Evolutionary conservation across 2,113 vertebrate genomes (phyloP).

Genomic region (Tricholaema leucomelas): DNA sequence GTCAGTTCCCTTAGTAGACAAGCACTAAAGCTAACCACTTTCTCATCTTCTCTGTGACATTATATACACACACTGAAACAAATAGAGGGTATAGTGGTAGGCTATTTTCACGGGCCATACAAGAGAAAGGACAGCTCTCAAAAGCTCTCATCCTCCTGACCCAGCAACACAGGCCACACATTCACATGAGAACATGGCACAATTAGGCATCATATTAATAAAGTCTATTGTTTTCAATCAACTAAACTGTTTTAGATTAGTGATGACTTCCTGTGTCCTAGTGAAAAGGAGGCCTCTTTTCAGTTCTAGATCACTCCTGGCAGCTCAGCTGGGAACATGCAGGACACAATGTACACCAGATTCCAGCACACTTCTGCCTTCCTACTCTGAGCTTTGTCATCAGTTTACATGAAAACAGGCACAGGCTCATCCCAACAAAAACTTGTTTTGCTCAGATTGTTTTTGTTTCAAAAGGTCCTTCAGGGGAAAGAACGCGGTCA

Average conservation of each 20-base stretch:
- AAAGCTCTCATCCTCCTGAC: background rate
- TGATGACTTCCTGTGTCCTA: background rate
- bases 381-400: constrained; percentile 35
- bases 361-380: constrained; percentile 1
- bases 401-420: constrained; percentile 29
- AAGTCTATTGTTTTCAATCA: constrained; percentile 22
- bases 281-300: background rate
- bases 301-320: constrained; percentile 53
- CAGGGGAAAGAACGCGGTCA: constrained; percentile 44
- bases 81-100: background rate
- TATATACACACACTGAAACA: background rate
- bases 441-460: constrained; percentile 46
- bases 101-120: background rate
- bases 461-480: constrained; percentile 44
- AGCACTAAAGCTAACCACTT: background rate
- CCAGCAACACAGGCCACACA: background rate
- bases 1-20: background rate
- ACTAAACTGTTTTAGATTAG: constrained; percentile 1
- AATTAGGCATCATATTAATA: background rate
- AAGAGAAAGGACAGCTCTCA: background rate
- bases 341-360: constrained; percentile 45
- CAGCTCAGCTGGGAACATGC: constrained; percentile 6
- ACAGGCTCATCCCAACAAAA: constrained; percentile 1
- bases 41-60: background rate
- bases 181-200: background rate